A percentile compares a stretch with the other conserved stretches of the same genome.
Evolutionary conservation across 2,113 vertebrate species (phyloP).

Genomic region (Heteronetta atricapilla): DNA sequence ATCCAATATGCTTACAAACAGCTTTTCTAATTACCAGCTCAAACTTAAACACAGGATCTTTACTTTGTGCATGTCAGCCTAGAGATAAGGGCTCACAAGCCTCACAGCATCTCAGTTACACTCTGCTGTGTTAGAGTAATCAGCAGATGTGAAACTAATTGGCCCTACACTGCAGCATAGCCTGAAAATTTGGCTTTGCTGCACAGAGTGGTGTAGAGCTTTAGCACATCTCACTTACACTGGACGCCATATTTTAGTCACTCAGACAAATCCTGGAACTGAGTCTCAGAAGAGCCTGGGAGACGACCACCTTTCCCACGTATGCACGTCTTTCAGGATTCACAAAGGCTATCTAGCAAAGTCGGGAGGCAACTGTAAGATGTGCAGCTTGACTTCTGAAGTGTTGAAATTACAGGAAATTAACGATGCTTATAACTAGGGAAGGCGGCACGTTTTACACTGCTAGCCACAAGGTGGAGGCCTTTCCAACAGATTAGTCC

Average conservation of each 20-base stretch:
- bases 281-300: not conserved
- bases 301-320: not conserved
- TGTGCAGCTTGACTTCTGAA: too few species aligned
- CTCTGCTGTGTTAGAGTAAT: not conserved
- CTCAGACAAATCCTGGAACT: not conserved
- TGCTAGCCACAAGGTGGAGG: conserved; percentile 71
- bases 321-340: not conserved
- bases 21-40: not conserved
- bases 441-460: not conserved
- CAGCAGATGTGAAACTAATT: not conserved
- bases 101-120: not conserved
- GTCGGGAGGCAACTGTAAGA: not conserved
- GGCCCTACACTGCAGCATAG: not conserved
- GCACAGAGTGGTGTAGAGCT: not conserved
- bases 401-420: not conserved
- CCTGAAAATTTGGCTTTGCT: not conserved
- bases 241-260: not conserved
- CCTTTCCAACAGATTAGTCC: conserved; percentile 50
- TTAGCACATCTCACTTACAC: not conserved
- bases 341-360: not conserved
- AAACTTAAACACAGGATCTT: not conserved
- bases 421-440: not conserved
- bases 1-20: not conserved
- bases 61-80: not conserved
- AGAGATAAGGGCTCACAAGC: not conserved